Conservation (phyloP, 2,888 invertebrate species). For the Ceriagrion tenellum region DNA sequence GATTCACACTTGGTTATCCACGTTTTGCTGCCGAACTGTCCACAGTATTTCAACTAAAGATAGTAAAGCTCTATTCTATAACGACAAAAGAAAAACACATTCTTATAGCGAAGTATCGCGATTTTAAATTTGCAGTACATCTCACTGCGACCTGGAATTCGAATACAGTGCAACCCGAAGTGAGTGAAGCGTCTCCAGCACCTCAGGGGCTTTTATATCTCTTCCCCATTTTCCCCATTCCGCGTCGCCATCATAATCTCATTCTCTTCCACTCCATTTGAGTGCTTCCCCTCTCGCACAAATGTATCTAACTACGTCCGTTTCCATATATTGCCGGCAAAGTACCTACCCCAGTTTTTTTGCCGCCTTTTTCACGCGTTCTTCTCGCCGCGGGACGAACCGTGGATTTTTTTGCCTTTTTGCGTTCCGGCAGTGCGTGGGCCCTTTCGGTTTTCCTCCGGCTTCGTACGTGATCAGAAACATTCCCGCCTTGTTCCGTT, state of each 20-base stretch:
- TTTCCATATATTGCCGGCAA: not conserved
- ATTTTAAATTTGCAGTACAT: too few species aligned
- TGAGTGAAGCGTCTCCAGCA: too few species aligned
- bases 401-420: not conserved
- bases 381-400: not conserved
- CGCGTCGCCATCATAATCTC: slow-evolving; percentile 7
- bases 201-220: too few species aligned
- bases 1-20: too few species aligned
- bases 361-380: not conserved
- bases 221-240: not conserved
- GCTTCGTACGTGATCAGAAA: not conserved
- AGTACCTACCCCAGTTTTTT: not conserved
- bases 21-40: too few species aligned
- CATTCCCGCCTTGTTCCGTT: not conserved
- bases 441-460: not conserved
- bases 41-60: too few species aligned
- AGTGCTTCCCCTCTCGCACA: not conserved
- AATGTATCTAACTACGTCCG: not conserved
- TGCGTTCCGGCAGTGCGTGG: not conserved
- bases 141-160: too few species aligned
- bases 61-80: too few species aligned
- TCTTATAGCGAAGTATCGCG: too few species aligned
- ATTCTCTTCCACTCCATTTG: slow-evolving; percentile 2
- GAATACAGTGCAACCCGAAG: too few species aligned
- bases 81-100: too few species aligned